phyloP scores from a whole-genome alignment of 1,140 invertebrate species.

The Brachionus plicatilis region DNA sequence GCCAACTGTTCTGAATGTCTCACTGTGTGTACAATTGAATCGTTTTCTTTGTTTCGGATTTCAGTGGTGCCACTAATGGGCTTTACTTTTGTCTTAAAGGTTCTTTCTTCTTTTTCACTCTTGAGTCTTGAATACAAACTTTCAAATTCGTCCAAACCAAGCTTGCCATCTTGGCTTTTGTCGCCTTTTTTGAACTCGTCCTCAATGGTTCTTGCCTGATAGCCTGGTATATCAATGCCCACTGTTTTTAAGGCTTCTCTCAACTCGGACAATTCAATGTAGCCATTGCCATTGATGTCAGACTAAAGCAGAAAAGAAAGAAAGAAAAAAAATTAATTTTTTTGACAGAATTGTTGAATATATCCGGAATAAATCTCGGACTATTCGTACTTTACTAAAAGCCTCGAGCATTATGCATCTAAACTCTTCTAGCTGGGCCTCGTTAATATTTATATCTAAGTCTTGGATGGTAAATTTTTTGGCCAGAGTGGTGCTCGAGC shows the following conservation, averaged over 20 bases:
- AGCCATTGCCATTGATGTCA: slow-evolving; percentile 81
- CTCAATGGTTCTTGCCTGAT: slow-evolving; percentile 81
- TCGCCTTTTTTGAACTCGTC: slow-evolving; percentile 74
- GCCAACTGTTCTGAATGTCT: slow-evolving; percentile 37
- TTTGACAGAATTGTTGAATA: background rate
- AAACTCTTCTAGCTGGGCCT: background rate
- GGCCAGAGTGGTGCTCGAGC: background rate
- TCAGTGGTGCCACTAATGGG: slow-evolving; percentile 16
- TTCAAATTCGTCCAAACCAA: slow-evolving; percentile 80
- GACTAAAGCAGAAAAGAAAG: slow-evolving; percentile 50
- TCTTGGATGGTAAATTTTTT: slow-evolving; percentile 7
- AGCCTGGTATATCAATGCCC: slow-evolving; percentile 86
- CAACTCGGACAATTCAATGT: slow-evolving; percentile 79
- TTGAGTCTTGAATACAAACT: slow-evolving; percentile 5
- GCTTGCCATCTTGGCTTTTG: slow-evolving; percentile 64
- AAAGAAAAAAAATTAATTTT: background rate
- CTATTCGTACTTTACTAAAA: slow-evolving; percentile 14
- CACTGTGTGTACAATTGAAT: slow-evolving; percentile 36
- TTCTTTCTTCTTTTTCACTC: background rate
- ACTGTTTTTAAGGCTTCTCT: slow-evolving; percentile 79
- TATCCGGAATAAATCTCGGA: background rate
- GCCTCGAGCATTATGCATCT: slow-evolving; percentile 10
- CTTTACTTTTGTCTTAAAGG: slow-evolving; percentile 21
- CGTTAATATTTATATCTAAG: background rate
- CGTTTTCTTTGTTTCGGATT: slow-evolving; percentile 26